Conservation (phyloP, 1,140 invertebrate genomes). For the Zophobas atratus region DNA sequence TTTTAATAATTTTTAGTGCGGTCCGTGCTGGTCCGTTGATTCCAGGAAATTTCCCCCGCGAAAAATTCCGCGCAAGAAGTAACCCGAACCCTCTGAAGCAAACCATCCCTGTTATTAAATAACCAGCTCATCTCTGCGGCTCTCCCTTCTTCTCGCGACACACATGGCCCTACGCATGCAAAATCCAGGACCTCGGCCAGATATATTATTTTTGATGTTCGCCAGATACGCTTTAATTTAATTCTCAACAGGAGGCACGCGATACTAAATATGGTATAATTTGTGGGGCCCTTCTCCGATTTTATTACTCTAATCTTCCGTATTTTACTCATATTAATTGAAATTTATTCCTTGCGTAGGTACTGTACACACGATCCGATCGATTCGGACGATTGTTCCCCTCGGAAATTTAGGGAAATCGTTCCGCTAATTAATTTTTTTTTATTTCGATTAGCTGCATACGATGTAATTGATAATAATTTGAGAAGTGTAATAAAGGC, state of each 20-base stretch:
- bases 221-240: constrained; percentile 66
- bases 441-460: too few species aligned
- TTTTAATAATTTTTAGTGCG: too few species aligned
- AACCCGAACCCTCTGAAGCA: background rate
- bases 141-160: constrained; percentile 51
- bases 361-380: background rate
- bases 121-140: constrained; percentile 17
- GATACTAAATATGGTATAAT: constrained; percentile 65
- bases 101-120: constrained; percentile 26
- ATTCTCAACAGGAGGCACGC: constrained; percentile 64
- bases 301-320: constrained; percentile 64
- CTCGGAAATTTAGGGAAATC: background rate
- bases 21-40: too few species aligned
- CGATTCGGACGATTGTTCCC: background rate
- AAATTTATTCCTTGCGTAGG: constrained; percentile 46
- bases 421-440: too few species aligned
- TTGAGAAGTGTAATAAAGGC: too few species aligned
- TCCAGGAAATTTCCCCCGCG: too few species aligned
- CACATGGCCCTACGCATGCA: constrained; percentile 65
- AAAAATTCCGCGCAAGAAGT: too few species aligned
- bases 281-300: constrained; percentile 61
- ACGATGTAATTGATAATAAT: too few species aligned
- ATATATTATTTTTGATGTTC: constrained; percentile 66
- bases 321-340: constrained; percentile 60
- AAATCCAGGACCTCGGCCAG: constrained; percentile 52